Evolutionary conservation across 2,888 invertebrate species (phyloP), one percentile per base, ranked within the genome.

Genomic region (Molorchus minor): DNA sequence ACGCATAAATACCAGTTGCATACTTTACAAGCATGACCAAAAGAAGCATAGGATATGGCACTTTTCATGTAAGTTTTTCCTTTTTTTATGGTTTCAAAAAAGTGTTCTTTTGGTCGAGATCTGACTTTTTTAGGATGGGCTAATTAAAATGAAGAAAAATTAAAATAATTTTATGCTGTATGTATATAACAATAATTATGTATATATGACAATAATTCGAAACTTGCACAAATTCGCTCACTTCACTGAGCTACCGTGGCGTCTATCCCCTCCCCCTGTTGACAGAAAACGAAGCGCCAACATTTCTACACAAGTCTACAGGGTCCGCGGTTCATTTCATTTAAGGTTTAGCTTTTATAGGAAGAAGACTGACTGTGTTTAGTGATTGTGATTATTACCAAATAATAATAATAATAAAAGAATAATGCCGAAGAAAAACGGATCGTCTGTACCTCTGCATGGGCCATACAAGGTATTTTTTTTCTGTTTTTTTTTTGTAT

Each of bases 391-490:
- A 58, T 59, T 58, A 56, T 56, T 56, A 53, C 43, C 16, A 62
- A 57, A 64, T 72, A 71, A 65, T n/a, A n/a, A n/a, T n/a, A n/a
- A n/a, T n/a, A 33, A 33, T n/a, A 33, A 33, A 33, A 33, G 33
- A 33, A 25, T 4, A 4, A 75, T 76, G 76, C 70, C 71, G 36
- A 73, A 70, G 53, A 75, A 73, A 67, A 69, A 67, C 58, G 72
- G 72, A 65, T 58, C 60, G 43, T 57, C 65, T 13, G 69, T 64
- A 21, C 73, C 73, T 44, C 72, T 76, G 33, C 73, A 72, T 25
- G 72, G 70, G 71, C 74, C 69, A 61, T 75, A 69, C 71, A 77
- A 76, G 75, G 75, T 76, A 75, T 71, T 59, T 53, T 43, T 51
- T 49, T 56, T 69, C 16, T 25, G 3, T 49, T 38, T 19, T 17